Conservation (phyloP, 2,888 invertebrate genomes). For the Cryptophagus acutangulus region DNA sequence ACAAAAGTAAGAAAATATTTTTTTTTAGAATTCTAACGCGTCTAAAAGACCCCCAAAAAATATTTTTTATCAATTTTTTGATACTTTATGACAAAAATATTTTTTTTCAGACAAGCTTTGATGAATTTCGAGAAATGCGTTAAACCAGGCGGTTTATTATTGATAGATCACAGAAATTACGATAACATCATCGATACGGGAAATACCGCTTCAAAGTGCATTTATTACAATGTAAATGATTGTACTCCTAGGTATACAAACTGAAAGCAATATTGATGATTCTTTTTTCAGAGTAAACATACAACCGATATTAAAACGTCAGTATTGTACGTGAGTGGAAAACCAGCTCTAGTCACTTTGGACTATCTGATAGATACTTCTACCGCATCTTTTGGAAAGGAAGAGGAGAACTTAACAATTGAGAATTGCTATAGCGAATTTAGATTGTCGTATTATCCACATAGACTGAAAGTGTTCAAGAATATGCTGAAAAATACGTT, state of each 20-base stretch:
- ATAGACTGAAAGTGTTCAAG: constrained; percentile 67
- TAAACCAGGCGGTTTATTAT: constrained; percentile 76
- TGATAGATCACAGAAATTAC: constrained; percentile 84
- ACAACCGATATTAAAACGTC: constrained; percentile 81
- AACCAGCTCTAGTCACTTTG: constrained; percentile 71
- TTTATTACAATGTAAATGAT: constrained; percentile 77
- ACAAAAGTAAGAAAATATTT: constrained; percentile 54
- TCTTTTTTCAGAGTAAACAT: constrained; percentile 50
- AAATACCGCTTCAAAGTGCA: constrained; percentile 72
- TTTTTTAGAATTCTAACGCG: constrained; percentile 1
- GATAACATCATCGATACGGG: constrained; percentile 75
- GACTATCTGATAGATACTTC: constrained; percentile 73
- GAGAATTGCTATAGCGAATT: constrained; percentile 61
- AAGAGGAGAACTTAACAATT: constrained; percentile 9
- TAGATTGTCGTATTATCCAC: constrained; percentile 84
- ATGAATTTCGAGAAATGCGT: constrained; percentile 76
- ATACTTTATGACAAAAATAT: neutral
- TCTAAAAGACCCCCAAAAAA: neutral
- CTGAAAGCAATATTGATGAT: constrained; percentile 41
- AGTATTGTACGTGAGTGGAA: constrained; percentile 72
- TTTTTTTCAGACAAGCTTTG: constrained; percentile 58
- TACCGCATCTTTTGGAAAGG: constrained; percentile 21
- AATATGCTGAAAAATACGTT: constrained; percentile 68
- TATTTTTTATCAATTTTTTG: neutral
- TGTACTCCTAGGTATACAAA: too few species aligned